Percentiles rank a stretch among this genome's conserved stretches.
These are phyloP conservation scores for Mormyrus hasselquistii DNA, from an alignment of 2,797 vertebrate genomes.

Conservation along the genomic window DNA sequence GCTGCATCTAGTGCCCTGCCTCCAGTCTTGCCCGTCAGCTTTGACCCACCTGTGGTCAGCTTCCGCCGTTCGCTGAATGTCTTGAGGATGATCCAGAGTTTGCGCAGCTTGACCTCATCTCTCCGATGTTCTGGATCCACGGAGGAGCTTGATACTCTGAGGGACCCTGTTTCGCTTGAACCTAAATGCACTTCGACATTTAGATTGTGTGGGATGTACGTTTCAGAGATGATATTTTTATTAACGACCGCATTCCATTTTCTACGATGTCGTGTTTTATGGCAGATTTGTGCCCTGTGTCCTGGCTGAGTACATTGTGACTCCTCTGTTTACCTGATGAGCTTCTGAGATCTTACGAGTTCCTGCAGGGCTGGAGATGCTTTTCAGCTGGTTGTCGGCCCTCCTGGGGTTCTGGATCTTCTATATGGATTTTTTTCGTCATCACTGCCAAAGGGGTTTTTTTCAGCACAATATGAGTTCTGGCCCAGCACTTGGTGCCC, in stretches of 20 bases:
- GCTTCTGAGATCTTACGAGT: background rate
- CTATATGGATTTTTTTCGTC: background rate
- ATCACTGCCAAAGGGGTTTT: background rate
- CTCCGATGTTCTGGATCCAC: conserved; percentile 54
- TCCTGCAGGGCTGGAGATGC: background rate
- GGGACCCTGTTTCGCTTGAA: conserved; percentile 45
- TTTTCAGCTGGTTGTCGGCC: background rate
- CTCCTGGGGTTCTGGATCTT: conserved; percentile 6
- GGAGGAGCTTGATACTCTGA: conserved; percentile 52
- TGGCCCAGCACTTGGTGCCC: background rate
- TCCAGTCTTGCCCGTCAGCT: background rate
- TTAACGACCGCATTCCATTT: conserved; percentile 65
- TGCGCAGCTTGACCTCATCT: conserved; percentile 33
- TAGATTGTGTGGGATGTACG: conserved; percentile 63
- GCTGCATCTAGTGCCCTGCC: background rate
- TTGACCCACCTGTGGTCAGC: background rate
- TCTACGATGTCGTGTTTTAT: conserved; percentile 56
- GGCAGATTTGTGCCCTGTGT: background rate
- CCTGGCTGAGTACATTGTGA: background rate
- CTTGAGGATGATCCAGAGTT: conserved; percentile 47
- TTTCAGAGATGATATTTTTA: conserved; percentile 34
- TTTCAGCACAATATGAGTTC: background rate
- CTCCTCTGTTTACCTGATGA: background rate
- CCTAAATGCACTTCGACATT: conserved; percentile 71
- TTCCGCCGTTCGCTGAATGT: conserved; percentile 51